These are phyloP conservation scores for Camponotus vicinus DNA, from an alignment of 1,140 invertebrate species.

Conservation along the genomic window DNA sequence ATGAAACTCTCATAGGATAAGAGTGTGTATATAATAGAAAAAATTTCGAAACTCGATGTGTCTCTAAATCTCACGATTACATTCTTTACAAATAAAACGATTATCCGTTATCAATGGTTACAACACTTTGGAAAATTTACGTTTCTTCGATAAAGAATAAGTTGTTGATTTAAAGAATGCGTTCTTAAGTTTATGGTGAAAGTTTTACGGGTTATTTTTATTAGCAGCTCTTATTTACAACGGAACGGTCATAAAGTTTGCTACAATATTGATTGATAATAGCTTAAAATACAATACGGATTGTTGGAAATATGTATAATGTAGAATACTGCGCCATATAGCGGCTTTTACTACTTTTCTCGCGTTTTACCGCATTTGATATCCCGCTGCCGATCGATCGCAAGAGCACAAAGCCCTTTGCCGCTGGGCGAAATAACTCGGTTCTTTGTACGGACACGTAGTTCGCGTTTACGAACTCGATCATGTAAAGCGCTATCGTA, in stretches of 20 bases:
- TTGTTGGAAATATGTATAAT: neutral
- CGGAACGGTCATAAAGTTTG: conserved; percentile 29
- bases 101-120: neutral
- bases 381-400: conserved; percentile 33
- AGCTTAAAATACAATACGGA: neutral
- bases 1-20: neutral
- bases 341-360: conserved; percentile 5
- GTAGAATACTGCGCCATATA: neutral
- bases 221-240: neutral
- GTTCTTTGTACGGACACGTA: conserved; percentile 15
- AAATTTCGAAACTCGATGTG: conserved; percentile 1
- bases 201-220: conserved; percentile 45
- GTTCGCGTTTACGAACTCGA: neutral
- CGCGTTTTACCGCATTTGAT: conserved; percentile 22
- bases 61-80: too few relatives aligned
- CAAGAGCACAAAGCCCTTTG: conserved; percentile 18
- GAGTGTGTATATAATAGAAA: neutral
- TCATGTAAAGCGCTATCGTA: neutral
- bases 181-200: conserved; percentile 29
- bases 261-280: conserved; percentile 48
- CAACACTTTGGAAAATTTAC: conserved; percentile 7
- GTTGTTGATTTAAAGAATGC: neutral
- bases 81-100: neutral
- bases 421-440: conserved; percentile 9
- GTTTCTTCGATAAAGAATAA: conserved; percentile 20